Evolutionary conservation across 2,797 vertebrate species (phyloP).

Genomic region (Sylvia borin): DNA sequence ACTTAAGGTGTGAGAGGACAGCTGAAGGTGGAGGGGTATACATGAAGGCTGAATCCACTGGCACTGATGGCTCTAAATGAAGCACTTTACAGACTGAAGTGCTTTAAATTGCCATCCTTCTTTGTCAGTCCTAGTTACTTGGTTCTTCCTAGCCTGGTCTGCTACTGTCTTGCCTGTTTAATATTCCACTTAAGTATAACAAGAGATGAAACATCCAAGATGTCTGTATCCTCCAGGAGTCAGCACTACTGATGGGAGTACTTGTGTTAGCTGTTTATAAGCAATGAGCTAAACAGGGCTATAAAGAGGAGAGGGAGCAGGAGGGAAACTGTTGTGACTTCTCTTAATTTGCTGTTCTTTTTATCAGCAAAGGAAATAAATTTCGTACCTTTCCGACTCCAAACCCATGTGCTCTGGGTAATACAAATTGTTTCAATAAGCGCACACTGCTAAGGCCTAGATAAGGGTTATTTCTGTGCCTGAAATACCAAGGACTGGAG

Average conservation of each 20-base stretch:
- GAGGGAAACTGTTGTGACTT: neutral
- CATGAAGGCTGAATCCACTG: neutral
- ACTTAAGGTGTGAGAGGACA: neutral
- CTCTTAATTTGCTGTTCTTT: neutral
- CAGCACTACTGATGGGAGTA: constrained; percentile 13
- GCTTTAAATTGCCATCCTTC: neutral
- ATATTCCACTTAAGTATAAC: constrained; percentile 55
- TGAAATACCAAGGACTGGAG: constrained; percentile 20
- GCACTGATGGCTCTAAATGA: constrained; percentile 21
- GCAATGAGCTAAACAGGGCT: neutral
- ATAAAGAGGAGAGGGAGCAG: neutral
- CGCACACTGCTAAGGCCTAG: neutral
- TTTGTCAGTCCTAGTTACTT: constrained; percentile 9
- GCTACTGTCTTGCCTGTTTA: constrained; percentile 46
- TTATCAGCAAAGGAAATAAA: neutral
- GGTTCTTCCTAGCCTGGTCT: neutral
- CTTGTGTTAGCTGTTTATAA: constrained; percentile 18
- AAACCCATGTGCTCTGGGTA: neutral
- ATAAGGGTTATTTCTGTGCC: constrained; percentile 46
- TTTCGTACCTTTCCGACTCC: neutral
- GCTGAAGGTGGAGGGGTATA: neutral
- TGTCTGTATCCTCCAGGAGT: constrained; percentile 36
- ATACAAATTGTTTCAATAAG: constrained; percentile 19
- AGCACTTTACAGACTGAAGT: neutral
- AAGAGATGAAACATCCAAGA: constrained; percentile 49